Conservation (phyloP, 2,113 vertebrate genomes). For the Orientallactaga bullata region DNA sequence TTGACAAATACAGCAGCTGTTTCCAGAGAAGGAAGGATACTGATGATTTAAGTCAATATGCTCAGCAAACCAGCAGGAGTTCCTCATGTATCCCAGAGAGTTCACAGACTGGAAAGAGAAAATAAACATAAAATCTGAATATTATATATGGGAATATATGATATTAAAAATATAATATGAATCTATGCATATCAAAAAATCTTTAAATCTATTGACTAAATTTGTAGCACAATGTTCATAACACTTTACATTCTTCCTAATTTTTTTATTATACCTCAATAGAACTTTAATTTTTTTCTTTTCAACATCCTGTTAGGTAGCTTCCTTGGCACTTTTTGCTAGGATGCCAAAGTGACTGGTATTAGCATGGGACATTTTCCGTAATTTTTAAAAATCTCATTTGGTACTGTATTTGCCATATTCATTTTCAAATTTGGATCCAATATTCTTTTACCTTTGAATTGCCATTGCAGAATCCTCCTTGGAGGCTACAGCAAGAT, state of each 20-base stretch:
- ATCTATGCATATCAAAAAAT: background rate
- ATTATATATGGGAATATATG: background rate
- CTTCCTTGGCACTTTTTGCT: too few relatives aligned
- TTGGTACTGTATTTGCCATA: background rate
- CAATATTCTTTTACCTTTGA: background rate
- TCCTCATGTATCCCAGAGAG: slow-evolving; percentile 85
- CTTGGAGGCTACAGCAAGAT: background rate
- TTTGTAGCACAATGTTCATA: background rate
- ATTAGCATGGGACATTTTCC: too few relatives aligned
- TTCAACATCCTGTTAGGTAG: too few relatives aligned
- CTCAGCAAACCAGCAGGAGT: slow-evolving; percentile 87
- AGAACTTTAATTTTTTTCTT: too few relatives aligned
- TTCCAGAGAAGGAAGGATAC: slow-evolving; percentile 85
- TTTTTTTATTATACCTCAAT: too few relatives aligned
- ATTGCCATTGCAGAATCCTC: background rate
- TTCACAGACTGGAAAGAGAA: slow-evolving; percentile 87
- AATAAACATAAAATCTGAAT: background rate
- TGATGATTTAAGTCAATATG: slow-evolving; percentile 87
- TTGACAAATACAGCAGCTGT: slow-evolving; percentile 87
- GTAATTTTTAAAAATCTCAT: background rate
- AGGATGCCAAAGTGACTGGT: too few relatives aligned
- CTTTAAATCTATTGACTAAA: background rate
- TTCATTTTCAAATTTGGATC: slow-evolving; percentile 43
- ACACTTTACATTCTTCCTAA: too few relatives aligned
- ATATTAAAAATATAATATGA: background rate